A percentile compares a stretch with the other conserved stretches of the same genome.
phyloP scores from a whole-genome alignment of 2,797 vertebrate genomes.

The Gymnocypris eckloni region DNA sequence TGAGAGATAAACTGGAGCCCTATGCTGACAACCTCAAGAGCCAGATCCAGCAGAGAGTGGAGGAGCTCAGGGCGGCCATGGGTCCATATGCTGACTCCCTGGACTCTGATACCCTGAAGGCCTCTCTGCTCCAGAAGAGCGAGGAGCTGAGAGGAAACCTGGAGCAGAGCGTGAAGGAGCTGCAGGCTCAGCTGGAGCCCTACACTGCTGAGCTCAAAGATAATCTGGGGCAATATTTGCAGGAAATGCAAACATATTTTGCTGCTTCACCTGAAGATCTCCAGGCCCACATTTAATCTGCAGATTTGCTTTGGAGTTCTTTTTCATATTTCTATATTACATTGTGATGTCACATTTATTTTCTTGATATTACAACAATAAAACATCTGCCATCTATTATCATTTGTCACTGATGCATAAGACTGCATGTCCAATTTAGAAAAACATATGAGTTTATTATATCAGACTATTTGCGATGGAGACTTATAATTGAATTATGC shows the following conservation, averaged over 20 bases:
- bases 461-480: background rate
- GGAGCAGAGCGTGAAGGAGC: conserved; percentile 74
- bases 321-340: background rate
- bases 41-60: conserved; percentile 74
- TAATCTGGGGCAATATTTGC: conserved; percentile 62
- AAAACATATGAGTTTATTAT: background rate
- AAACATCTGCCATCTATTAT: background rate
- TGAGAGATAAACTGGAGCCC: conserved; percentile 63
- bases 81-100: conserved; percentile 68
- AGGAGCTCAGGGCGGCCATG: conserved; percentile 70
- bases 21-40: conserved; percentile 74
- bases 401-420: background rate
- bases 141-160: conserved; percentile 77
- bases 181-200: conserved; percentile 74
- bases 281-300: conserved; percentile 37
- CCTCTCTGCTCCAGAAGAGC: conserved; percentile 72
- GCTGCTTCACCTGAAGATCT: conserved; percentile 60
- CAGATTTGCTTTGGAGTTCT: background rate
- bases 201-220: conserved; percentile 66
- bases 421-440: background rate
- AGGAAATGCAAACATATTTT: conserved; percentile 59
- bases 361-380: background rate
- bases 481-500: background rate
- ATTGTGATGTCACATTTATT: background rate
- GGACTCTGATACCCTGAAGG: conserved; percentile 73